Evolutionary conservation across 2,888 invertebrate genomes (phyloP).

Genomic region (Prosapia bicincta): DNA sequence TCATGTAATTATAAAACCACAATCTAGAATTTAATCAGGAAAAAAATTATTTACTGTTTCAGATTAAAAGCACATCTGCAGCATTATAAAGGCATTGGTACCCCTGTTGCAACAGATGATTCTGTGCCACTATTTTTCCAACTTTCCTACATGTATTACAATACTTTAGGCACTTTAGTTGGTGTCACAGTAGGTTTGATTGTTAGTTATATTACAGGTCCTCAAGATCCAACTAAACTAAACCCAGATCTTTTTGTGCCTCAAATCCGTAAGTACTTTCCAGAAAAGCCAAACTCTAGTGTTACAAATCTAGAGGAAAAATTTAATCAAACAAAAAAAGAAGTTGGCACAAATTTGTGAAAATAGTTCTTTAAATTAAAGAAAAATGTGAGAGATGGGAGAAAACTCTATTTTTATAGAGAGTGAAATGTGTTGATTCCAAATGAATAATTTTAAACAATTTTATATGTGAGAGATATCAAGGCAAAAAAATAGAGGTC

Average conservation of each 20-base stretch:
- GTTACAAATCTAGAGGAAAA: not conserved
- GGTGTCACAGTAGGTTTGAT: not conserved
- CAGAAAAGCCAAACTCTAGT: not conserved
- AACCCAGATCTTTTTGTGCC: not conserved
- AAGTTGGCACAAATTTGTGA: not conserved
- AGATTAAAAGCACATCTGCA: not conserved
- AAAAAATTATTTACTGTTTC: not conserved
- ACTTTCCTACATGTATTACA: not conserved
- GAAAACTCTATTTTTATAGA: too few relatives aligned
- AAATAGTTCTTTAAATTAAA: too few relatives aligned
- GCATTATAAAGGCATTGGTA: not conserved
- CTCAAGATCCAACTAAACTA: not conserved
- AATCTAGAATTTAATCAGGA: too few relatives aligned
- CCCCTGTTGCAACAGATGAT: not conserved
- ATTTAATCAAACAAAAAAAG: not conserved
- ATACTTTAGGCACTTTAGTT: not conserved
- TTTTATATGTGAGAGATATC: too few relatives aligned
- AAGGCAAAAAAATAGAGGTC: too few relatives aligned
- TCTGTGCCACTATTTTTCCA: not conserved
- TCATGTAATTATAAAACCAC: too few relatives aligned
- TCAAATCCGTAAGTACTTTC: not conserved
- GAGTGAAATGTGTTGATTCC: too few relatives aligned
- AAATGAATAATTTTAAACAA: too few relatives aligned
- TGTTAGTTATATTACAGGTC: not conserved
- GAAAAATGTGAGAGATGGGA: too few relatives aligned